Conservation (phyloP, 2,797 vertebrate genomes). For the Myiothlypis coronata region DNA sequence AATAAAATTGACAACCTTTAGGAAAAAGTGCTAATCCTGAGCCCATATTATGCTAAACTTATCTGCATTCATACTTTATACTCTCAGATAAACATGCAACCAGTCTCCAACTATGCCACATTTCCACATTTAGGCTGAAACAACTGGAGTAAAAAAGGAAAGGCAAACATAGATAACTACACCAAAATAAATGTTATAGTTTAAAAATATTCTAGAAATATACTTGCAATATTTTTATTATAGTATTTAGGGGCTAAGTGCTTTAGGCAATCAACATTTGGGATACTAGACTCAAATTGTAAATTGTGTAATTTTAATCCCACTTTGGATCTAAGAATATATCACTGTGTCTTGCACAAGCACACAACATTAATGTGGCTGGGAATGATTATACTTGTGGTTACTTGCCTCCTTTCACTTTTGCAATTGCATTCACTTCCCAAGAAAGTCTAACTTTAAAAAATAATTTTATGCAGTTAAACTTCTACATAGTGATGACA, state of each 20-base stretch:
- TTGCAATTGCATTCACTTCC: not conserved
- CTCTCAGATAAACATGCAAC: slow-evolving; percentile 49
- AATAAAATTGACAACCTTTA: not conserved
- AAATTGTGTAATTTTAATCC: slow-evolving; percentile 18
- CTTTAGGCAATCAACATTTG: slow-evolving; percentile 40
- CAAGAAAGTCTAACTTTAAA: slow-evolving; percentile 24
- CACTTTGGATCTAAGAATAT: not conserved
- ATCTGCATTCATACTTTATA: slow-evolving; percentile 29
- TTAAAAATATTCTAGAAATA: slow-evolving; percentile 51
- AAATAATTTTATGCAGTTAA: slow-evolving; percentile 4
- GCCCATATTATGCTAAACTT: not conserved
- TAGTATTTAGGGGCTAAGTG: slow-evolving; percentile 16
- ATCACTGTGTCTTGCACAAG: not conserved
- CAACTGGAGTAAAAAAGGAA: not conserved
- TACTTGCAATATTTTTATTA: slow-evolving; percentile 17
- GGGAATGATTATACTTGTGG: not conserved
- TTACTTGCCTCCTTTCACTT: not conserved
- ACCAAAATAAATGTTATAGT: slow-evolving; percentile 36
- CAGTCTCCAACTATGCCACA: not conserved
- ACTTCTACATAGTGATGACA: not conserved
- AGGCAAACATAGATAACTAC: slow-evolving; percentile 20
- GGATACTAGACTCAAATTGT: not conserved
- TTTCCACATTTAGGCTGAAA: slow-evolving; percentile 14
- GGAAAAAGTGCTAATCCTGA: slow-evolving; percentile 43
- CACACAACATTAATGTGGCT: not conserved